A percentile compares a stretch with the other conserved stretches of the same genome.
Conservation (phyloP, 2,888 invertebrate genomes). For the Standfussiana lucernea region DNA sequence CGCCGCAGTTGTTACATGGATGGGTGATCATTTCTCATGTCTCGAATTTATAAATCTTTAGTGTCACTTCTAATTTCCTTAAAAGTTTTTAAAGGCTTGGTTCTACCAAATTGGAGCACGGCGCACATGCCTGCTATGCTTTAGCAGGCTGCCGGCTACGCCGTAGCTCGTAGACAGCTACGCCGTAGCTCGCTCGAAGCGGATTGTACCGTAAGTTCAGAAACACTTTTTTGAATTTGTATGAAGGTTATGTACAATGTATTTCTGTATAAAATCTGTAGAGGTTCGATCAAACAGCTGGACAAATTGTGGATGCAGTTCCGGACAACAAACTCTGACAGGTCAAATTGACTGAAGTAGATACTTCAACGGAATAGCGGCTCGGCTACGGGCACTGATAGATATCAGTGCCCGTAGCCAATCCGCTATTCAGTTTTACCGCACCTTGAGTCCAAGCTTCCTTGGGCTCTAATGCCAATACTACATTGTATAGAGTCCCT, state of each 20-base stretch:
- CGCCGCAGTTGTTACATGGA: background rate
- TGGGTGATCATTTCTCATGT: too few relatives aligned
- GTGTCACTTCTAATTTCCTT: background rate
- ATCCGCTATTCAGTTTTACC: background rate
- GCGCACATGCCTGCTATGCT: conserved; percentile 2
- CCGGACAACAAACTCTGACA: background rate
- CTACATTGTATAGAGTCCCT: background rate
- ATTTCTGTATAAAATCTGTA: background rate
- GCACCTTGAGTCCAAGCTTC: background rate
- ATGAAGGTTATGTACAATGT: background rate
- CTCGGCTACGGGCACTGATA: too few relatives aligned
- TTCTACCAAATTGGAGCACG: background rate
- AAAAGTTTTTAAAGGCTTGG: background rate
- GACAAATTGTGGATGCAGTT: background rate
- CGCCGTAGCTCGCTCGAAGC: conserved; percentile 5
- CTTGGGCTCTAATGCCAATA: background rate
- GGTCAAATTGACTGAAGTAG: background rate
- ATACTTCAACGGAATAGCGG: too few relatives aligned
- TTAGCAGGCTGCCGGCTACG: conserved; percentile 11
- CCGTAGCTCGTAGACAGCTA: conserved; percentile 6
- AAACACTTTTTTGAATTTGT: background rate
- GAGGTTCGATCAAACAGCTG: background rate
- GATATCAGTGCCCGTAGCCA: background rate
- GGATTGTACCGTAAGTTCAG: too few relatives aligned
- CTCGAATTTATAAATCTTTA: background rate